These are phyloP conservation scores for Botrylloides violaceus DNA, from an alignment of 23 tunicate genomes.

Conservation along the genomic window DNA sequence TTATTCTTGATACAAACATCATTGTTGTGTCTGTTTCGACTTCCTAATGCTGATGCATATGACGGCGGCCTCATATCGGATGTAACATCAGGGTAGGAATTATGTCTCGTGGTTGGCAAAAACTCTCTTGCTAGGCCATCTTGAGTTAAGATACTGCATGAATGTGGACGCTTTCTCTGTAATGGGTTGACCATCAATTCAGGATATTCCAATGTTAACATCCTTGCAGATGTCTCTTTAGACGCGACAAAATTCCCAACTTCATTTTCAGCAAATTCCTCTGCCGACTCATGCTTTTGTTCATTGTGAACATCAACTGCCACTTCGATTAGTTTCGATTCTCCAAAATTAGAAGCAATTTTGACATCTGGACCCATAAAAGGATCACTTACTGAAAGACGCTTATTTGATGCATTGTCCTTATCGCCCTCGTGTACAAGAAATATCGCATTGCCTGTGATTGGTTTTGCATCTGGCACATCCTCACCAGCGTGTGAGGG, in stretches of 20 bases:
- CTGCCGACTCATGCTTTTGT: no score
- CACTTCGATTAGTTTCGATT: background rate
- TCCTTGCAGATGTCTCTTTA: background rate
- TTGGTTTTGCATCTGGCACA: conserved; percentile 20
- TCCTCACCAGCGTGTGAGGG: background rate
- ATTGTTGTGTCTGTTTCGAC: background rate
- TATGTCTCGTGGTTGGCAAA: background rate
- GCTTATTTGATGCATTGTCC: background rate
- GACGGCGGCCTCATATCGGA: background rate
- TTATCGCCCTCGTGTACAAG: background rate
- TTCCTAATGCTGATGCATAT: background rate
- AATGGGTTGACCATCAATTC: background rate
- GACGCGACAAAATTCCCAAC: no score
- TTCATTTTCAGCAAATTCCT: no score
- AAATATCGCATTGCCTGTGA: no score
- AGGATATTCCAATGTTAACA: background rate
- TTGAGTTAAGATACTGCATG: background rate
- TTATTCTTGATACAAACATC: background rate
- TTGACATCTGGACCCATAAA: background rate
- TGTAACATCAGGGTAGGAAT: background rate
- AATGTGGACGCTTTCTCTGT: background rate
- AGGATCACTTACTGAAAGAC: background rate
- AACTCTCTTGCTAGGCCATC: background rate
- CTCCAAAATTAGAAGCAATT: background rate
- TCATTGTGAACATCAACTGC: background rate